Conservation (phyloP, 2,113 vertebrate species). For the Ceyx cyanopectus region DNA sequence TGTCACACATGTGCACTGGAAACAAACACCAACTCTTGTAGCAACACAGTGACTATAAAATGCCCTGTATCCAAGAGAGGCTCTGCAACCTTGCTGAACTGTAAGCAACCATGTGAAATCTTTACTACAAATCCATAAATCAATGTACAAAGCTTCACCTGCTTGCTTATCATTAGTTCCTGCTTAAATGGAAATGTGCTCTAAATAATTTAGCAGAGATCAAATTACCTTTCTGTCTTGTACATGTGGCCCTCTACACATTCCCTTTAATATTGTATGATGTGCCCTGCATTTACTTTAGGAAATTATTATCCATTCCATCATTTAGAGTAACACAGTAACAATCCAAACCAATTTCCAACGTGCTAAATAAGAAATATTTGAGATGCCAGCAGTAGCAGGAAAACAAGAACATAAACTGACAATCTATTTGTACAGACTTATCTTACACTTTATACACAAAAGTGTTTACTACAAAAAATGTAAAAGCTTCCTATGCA, state of each 20-base stretch:
- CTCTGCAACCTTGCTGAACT: neutral
- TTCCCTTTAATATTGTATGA: slow-evolving; percentile 50
- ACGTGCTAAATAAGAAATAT: neutral
- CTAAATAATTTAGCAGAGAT: slow-evolving; percentile 60
- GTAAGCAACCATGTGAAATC: slow-evolving; percentile 37
- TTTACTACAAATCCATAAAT: slow-evolving; percentile 52
- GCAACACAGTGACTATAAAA: neutral
- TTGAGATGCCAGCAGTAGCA: neutral
- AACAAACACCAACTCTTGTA: neutral
- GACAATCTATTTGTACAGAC: neutral
- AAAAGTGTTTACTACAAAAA: neutral
- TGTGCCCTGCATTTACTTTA: slow-evolving; percentile 25
- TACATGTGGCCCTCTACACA: slow-evolving; percentile 11
- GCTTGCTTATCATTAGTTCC: slow-evolving; percentile 45
- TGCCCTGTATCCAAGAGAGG: neutral
- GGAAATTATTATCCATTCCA: slow-evolving; percentile 31
- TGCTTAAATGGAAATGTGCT: slow-evolving; percentile 53
- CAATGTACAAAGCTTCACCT: slow-evolving; percentile 31
- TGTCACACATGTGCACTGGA: neutral
- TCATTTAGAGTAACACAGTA: slow-evolving; percentile 38
- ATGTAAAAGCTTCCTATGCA: neutral
- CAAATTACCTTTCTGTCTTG: slow-evolving; percentile 44
- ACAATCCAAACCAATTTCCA: neutral
- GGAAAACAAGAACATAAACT: neutral
- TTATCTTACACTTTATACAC: neutral